Conservation (phyloP, 2,888 invertebrate species). For the Phasia obesa region DNA sequence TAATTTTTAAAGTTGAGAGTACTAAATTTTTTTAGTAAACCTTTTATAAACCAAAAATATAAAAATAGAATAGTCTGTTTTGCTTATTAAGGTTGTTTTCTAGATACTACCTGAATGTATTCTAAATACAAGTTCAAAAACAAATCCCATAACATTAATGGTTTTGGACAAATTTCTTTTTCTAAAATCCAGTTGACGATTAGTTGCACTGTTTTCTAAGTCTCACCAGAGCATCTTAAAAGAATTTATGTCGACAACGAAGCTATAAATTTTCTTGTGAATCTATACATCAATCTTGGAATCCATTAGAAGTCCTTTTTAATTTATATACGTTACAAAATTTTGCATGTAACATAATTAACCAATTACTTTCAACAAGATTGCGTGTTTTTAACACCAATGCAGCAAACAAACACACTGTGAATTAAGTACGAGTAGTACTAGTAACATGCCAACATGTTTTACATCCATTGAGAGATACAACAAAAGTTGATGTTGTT, state of each 20-base stretch:
- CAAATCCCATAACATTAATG: too few relatives aligned
- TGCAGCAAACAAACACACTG: slow-evolving; percentile 33
- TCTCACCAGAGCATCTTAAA: slow-evolving; percentile 27
- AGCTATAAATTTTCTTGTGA: slow-evolving; percentile 61
- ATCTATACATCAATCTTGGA: slow-evolving; percentile 67
- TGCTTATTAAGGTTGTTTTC: too few relatives aligned
- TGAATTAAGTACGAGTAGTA: slow-evolving; percentile 3
- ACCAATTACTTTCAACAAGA: slow-evolving; percentile 70
- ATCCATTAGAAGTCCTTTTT: slow-evolving; percentile 69
- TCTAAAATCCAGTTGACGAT: background rate
- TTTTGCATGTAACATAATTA: slow-evolving; percentile 70
- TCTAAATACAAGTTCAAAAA: too few relatives aligned
- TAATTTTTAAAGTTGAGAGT: too few relatives aligned
- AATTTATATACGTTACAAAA: slow-evolving; percentile 66
- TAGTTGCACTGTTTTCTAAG: slow-evolving; percentile 1
- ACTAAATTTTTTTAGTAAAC: too few relatives aligned
- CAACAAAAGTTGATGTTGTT: slow-evolving; percentile 12
- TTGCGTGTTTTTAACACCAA: slow-evolving; percentile 68
- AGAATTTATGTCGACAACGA: slow-evolving; percentile 62
- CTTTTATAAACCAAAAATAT: too few relatives aligned
- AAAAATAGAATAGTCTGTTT: too few relatives aligned
- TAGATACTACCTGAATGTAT: too few relatives aligned
- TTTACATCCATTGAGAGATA: slow-evolving; percentile 12
- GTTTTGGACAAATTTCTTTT: slow-evolving; percentile 48
- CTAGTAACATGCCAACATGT: slow-evolving; percentile 46